phyloP scores from a whole-genome alignment of 2,113 vertebrate genomes.

The Ovibos moschatus region DNA sequence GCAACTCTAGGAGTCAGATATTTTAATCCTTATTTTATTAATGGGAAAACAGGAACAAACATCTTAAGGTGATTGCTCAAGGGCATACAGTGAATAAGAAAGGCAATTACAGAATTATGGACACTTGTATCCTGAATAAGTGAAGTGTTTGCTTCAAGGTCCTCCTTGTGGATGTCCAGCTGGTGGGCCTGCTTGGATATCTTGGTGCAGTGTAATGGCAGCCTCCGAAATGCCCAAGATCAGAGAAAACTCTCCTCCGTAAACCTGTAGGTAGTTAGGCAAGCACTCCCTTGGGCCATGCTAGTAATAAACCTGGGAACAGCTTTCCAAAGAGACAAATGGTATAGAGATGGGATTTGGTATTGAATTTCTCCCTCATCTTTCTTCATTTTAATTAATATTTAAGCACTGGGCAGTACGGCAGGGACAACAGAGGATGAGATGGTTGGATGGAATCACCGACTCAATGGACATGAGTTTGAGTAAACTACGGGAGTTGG shows the following conservation, averaged over 20 bases:
- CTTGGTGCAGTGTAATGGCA: neutral
- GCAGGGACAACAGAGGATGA: neutral
- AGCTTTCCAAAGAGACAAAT: neutral
- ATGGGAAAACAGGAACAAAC: neutral
- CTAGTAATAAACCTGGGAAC: neutral
- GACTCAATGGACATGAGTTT: neutral
- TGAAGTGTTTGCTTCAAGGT: neutral
- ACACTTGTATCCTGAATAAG: neutral
- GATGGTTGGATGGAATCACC: neutral
- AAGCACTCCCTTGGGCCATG: neutral
- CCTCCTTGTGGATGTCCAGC: neutral
- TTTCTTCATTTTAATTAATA: neutral
- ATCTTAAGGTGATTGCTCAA: neutral
- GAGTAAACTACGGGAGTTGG: neutral
- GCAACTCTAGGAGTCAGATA: neutral
- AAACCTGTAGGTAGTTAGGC: neutral
- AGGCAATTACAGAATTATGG: neutral
- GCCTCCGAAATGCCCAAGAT: neutral
- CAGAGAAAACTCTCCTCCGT: neutral
- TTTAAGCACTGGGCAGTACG: neutral
- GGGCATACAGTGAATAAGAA: neutral
- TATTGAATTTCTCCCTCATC: neutral
- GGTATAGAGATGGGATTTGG: neutral
- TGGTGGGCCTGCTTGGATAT: neutral
- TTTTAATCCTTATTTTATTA: conserved; percentile 2